Percentiles rank a stretch among this genome's conserved stretches.
Evolutionary conservation across 2,888 invertebrate genomes (phyloP).

Genomic region (Agrochola macilenta): DNA sequence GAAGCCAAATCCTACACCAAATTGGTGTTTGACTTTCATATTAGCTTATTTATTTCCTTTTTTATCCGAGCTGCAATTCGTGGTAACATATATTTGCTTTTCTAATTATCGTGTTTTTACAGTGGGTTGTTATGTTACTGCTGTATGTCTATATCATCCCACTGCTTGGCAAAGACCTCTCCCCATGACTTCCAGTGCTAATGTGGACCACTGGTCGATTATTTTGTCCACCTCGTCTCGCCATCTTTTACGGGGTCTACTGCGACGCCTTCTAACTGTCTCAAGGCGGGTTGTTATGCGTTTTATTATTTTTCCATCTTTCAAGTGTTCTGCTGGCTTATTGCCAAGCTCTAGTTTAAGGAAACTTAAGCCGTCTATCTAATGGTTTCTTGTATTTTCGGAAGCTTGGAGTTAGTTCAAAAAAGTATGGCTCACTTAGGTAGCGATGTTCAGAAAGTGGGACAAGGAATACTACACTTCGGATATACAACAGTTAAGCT

Average conservation of each 20-base stretch:
- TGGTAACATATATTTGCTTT: neutral
- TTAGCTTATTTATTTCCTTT: slow-evolving; percentile 16
- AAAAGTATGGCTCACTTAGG: slow-evolving; percentile 8
- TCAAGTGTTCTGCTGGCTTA: slow-evolving; percentile 35
- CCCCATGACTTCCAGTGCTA: too few species aligned
- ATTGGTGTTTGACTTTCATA: slow-evolving; percentile 11
- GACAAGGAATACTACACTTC: slow-evolving; percentile 3
- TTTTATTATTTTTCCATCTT: slow-evolving; percentile 8
- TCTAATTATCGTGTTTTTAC: neutral
- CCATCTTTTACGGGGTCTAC: too few species aligned
- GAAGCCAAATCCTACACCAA: neutral
- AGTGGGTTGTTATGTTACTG: neutral
- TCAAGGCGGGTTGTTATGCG: too few species aligned
- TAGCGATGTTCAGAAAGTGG: neutral
- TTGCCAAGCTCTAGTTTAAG: slow-evolving; percentile 37
- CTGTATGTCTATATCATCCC: too few species aligned
- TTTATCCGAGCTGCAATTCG: slow-evolving; percentile 12
- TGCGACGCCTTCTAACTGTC: too few species aligned
- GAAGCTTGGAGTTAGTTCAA: slow-evolving; percentile 6
- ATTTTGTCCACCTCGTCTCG: too few species aligned
- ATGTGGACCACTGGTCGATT: too few species aligned
- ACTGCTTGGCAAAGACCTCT: too few species aligned
- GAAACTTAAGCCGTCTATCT: slow-evolving; percentile 24
- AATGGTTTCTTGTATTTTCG: slow-evolving; percentile 10
- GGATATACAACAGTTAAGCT: neutral